Evolutionary conservation across 2,797 vertebrate genomes (phyloP).

Genomic region (Rallus crepitans): DNA sequence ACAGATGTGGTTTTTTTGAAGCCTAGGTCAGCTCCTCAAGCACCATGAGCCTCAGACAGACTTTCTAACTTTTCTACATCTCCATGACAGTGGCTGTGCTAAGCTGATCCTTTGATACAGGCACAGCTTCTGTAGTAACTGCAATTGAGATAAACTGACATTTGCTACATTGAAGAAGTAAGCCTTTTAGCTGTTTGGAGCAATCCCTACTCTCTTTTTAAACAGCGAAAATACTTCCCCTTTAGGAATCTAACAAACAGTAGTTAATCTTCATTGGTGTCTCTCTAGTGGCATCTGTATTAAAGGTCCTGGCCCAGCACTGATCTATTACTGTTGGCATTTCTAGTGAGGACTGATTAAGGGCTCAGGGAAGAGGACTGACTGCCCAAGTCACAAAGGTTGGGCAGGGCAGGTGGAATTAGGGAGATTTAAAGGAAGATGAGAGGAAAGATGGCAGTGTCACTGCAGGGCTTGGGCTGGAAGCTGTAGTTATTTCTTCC

Average conservation of each 20-base stretch:
- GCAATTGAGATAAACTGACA: neutral
- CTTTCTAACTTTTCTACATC: neutral
- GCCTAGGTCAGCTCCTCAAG: neutral
- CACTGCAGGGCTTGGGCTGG: neutral
- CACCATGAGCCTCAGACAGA: neutral
- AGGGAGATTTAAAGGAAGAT: neutral
- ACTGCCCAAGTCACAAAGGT: neutral
- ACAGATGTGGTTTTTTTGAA: neutral
- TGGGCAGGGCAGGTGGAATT: neutral
- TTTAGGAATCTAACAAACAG: slow-evolving; percentile 25
- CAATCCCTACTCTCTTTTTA: slow-evolving; percentile 8
- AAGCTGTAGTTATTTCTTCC: neutral
- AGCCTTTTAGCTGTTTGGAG: neutral
- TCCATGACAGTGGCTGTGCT: neutral
- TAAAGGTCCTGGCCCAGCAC: slow-evolving; percentile 16
- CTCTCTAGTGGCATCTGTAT: neutral
- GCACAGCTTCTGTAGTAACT: neutral
- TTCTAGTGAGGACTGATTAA: neutral
- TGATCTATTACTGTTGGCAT: slow-evolving; percentile 13
- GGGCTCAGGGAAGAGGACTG: neutral
- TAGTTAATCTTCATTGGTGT: slow-evolving; percentile 21
- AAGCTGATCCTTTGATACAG: neutral
- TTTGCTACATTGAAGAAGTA: neutral
- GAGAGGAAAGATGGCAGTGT: neutral
- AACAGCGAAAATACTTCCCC: slow-evolving; percentile 11